A percentile compares a stretch with the other conserved stretches of the same genome.
Evolutionary conservation across 2,113 vertebrate species (phyloP).

Genomic region (human (Homo sapiens)): GRCh38 chr11:107283501-107284000

Average conservation of each 20-base stretch:
- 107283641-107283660: not conserved
- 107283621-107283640: not conserved
- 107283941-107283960: not conserved
- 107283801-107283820: not conserved
- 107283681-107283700: not conserved
- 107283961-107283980: not conserved
- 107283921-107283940: not conserved
- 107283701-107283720: not conserved
- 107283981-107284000: not conserved
- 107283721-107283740: not conserved
- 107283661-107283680: not conserved
- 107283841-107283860: not conserved
- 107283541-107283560: not conserved
- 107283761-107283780: not conserved
- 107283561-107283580: not conserved
- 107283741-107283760: not conserved
- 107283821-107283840: not conserved
- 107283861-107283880: not conserved
- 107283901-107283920: not conserved
- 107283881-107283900: not conserved
- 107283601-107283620: not conserved
- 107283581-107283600: not conserved
- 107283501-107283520: not conserved
- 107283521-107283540: not conserved
- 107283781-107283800: not conserved